These are phyloP conservation scores for Bhutanitis thaidina DNA, from an alignment of 2,888 invertebrate species.

Conservation along the genomic window DNA sequence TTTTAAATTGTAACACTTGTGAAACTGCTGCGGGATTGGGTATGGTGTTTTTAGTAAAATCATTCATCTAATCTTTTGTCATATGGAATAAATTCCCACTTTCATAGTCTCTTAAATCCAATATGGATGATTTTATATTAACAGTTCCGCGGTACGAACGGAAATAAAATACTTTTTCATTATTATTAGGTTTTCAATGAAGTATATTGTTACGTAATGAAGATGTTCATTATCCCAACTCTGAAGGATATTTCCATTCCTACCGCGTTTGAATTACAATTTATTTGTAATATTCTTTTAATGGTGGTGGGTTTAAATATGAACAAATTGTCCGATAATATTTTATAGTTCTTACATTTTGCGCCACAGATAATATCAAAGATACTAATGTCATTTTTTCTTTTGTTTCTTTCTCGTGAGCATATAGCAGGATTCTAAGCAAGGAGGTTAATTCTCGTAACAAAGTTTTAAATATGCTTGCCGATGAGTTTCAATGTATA, in stretches of 20 bases:
- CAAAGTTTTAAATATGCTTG: slow-evolving; percentile 73
- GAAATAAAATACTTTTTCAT: slow-evolving; percentile 28
- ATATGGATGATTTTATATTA: slow-evolving; percentile 37
- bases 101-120: not conserved
- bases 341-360: slow-evolving; percentile 29
- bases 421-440: slow-evolving; percentile 78
- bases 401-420: slow-evolving; percentile 72
- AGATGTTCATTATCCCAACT: slow-evolving; percentile 12
- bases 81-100: not conserved
- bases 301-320: slow-evolving; percentile 16
- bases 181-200: slow-evolving; percentile 25
- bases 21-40: slow-evolving; percentile 23
- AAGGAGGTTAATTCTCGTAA: slow-evolving; percentile 76
- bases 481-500: slow-evolving; percentile 59
- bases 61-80: slow-evolving; percentile 30
- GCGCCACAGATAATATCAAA: slow-evolving; percentile 48
- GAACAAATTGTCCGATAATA: slow-evolving; percentile 9
- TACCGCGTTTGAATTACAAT: slow-evolving; percentile 5
- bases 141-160: slow-evolving; percentile 31
- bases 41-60: slow-evolving; percentile 36
- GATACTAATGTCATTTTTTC: slow-evolving; percentile 75
- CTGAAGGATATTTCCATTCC: slow-evolving; percentile 10
- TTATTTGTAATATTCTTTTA: slow-evolving; percentile 1
- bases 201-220: slow-evolving; percentile 8
- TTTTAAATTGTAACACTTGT: slow-evolving; percentile 17